phyloP scores from a whole-genome alignment of 2,113 vertebrate species.

The Addax nasomaculatus region DNA sequence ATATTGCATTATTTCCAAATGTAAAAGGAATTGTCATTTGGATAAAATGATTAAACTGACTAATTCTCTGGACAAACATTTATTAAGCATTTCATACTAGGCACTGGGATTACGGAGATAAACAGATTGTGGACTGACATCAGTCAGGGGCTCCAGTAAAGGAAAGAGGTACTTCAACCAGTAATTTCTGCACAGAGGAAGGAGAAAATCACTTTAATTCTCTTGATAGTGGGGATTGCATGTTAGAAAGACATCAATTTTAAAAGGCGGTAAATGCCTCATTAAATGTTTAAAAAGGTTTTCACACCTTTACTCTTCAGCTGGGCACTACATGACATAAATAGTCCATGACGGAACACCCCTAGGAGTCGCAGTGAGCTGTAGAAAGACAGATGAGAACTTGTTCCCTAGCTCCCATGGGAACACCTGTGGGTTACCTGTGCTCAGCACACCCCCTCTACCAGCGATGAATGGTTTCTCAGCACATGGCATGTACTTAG shows the following conservation, averaged over 20 bases:
- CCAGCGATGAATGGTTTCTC: neutral
- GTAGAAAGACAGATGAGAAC: neutral
- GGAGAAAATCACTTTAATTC: neutral
- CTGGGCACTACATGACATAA: neutral
- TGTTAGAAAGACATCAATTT: neutral
- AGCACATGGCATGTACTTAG: neutral
- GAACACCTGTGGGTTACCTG: neutral
- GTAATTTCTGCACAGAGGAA: neutral
- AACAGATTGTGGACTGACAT: neutral
- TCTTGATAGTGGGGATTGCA: neutral
- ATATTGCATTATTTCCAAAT: neutral
- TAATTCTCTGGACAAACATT: neutral
- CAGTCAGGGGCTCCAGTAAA: neutral
- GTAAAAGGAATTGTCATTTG: neutral
- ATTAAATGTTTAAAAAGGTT: neutral
- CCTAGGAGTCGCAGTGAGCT: neutral
- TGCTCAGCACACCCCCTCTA: neutral
- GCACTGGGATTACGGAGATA: conserved; percentile 22
- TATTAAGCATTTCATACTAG: neutral
- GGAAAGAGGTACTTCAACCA: neutral
- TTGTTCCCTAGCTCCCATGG: neutral
- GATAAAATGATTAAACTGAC: neutral
- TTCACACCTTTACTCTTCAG: neutral
- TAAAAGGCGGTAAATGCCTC: neutral
- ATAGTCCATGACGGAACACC: neutral